Evolutionary conservation across 2,888 invertebrate genomes (phyloP), one percentile per base, ranked within the genome.

Genomic region (Athrips mouffetella): DNA sequence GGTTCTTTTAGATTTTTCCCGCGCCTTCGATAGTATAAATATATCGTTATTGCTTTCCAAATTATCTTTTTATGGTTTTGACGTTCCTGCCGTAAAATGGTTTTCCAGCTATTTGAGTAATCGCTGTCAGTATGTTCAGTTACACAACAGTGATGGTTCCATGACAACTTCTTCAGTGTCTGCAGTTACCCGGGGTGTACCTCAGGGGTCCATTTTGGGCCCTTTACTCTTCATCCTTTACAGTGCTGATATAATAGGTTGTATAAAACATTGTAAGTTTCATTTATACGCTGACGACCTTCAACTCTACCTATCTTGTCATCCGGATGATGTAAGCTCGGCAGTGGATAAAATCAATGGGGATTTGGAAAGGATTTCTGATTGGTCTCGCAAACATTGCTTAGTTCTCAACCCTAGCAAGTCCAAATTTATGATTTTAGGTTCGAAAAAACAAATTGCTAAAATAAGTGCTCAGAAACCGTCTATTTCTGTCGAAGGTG

Each of bases 11-110:
- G n/a, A n/a, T n/a, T n/a, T n/a, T n/a, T n/a, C n/a, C n/a, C n/a
- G n/a, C n/a, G 5, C 54, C 61, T 65, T 65, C 42, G 63, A 65
- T 39, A 48, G 45, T 35, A 51, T 64, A 0, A 30, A 58, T 39
- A 55, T 55, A 2, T n/a, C 42, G 4, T 29, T 42, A 13, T 29
- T 42, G 42, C 29, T 42, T 6, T 27, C 42, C 3, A 42, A 29
- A 18, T 11, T 42, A 20, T 13, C 25, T 3, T 40, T 18, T 40
- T 40, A 40, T 40, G 40, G 40, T 13, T 40, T 40, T 13, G 23
- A 29, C 18, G 5, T 7, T 3, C 7, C 29, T 29, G 18, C 37
- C 11, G 5, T 37, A 10, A 7, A 37, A 37, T 37, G 37, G 37
- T 37, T 37, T 16, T 2, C 11, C 18, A 20, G 20, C 18, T 42